Conservation (phyloP, 2,113 vertebrate species). For the Petromus typicus region DNA sequence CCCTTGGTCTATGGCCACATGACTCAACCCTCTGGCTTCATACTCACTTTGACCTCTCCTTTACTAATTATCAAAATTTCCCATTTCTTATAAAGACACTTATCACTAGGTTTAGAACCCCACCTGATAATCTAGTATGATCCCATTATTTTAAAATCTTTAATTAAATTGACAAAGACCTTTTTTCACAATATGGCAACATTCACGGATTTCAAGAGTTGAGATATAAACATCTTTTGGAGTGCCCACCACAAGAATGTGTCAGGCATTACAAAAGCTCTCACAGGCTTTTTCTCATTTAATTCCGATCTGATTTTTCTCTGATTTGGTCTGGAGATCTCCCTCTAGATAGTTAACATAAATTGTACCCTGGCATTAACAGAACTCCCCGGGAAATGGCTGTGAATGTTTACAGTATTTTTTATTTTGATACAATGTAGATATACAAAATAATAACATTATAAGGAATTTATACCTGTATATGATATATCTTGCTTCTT, state of each 20-base stretch:
- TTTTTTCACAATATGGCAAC: neutral
- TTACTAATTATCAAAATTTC: neutral
- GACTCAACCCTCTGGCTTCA: neutral
- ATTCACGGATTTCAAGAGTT: neutral
- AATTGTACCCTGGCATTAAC: neutral
- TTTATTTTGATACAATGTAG: no score
- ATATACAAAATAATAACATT: no score
- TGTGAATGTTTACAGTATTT: neutral
- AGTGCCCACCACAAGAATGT: neutral
- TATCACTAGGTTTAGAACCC: neutral
- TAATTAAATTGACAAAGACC: neutral
- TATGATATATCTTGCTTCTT: no score
- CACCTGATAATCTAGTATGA: neutral
- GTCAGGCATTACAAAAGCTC: neutral
- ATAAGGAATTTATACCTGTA: no score
- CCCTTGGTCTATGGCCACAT: neutral
- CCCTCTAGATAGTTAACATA: neutral
- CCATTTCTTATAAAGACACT: neutral
- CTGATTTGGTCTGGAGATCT: neutral
- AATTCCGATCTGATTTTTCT: neutral
- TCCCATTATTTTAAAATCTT: neutral
- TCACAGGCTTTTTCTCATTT: neutral
- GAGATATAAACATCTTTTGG: neutral
- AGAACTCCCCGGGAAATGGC: no score
- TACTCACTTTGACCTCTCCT: neutral